Evolutionary conservation across 1,140 invertebrate genomes (phyloP).

Genomic region (Macrotrachela quadricornifera): DNA sequence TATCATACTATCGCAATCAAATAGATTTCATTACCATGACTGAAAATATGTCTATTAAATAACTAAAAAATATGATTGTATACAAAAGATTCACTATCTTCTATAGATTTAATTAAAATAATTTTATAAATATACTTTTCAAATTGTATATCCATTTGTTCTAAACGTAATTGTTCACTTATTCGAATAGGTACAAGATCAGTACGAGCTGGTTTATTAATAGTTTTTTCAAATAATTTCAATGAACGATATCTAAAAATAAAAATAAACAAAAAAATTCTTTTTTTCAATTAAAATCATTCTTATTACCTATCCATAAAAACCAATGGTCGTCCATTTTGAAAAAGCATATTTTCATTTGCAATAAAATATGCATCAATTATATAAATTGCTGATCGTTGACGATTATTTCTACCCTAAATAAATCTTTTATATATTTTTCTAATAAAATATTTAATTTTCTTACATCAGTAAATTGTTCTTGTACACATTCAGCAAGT

Average conservation of each 20-base stretch:
- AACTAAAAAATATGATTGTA: too few species aligned
- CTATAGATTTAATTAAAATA: background rate
- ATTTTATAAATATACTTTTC: background rate
- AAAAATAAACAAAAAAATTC: background rate
- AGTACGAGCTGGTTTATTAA: background rate
- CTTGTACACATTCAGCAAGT: conserved; percentile 1
- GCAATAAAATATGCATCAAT: conserved; percentile 6
- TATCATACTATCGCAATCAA: too few species aligned
- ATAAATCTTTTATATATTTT: background rate
- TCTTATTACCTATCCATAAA: background rate
- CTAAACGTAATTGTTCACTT: conserved; percentile 1
- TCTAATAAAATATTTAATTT: background rate
- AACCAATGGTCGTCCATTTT: background rate
- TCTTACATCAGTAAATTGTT: background rate
- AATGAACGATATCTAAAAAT: background rate
- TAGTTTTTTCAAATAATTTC: conserved; percentile 3
- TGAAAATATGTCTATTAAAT: too few species aligned
- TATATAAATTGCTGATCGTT: conserved; percentile 2
- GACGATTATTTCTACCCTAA: background rate
- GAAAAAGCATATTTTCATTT: conserved; percentile 4
- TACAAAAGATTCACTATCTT: too few species aligned
- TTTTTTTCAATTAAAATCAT: background rate
- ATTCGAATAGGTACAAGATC: conserved; percentile 1
- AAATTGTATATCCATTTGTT: background rate
- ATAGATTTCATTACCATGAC: too few species aligned